These are phyloP conservation scores for Ophion obscuratus DNA, from an alignment of 2,888 invertebrate genomes.

Conservation along the genomic window DNA sequence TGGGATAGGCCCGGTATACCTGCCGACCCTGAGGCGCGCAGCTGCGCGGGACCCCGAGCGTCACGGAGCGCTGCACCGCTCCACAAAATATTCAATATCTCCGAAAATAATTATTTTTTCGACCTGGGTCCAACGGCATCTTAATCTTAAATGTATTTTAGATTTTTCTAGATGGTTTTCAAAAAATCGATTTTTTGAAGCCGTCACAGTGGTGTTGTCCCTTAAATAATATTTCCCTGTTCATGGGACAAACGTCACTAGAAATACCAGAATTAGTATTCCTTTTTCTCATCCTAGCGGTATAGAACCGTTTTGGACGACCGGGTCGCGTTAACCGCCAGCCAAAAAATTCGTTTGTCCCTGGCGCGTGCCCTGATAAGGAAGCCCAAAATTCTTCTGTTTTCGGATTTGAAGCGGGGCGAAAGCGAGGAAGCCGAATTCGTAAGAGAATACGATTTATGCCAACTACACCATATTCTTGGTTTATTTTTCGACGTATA, in stretches of 20 bases:
- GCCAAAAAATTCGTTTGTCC: constrained; percentile 64
- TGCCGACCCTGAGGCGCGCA: too few relatives aligned
- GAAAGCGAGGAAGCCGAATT: constrained; percentile 60
- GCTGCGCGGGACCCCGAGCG: too few relatives aligned
- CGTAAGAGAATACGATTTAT: constrained; percentile 29
- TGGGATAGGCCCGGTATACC: too few relatives aligned
- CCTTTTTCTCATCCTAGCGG: constrained; percentile 30
- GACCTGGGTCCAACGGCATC: too few relatives aligned
- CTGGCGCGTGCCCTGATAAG: constrained; percentile 63
- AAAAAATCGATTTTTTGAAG: too few relatives aligned
- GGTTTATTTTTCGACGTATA: not conserved
- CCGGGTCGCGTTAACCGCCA: constrained; percentile 48
- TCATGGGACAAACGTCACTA: not conserved
- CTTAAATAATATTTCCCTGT: not conserved
- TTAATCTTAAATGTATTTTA: too few relatives aligned
- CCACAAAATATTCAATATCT: too few relatives aligned
- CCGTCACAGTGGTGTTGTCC: too few relatives aligned
- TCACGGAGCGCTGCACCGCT: too few relatives aligned
- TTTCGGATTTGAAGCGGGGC: constrained; percentile 58
- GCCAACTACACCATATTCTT: not conserved
- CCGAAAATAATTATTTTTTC: too few relatives aligned
- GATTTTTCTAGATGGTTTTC: too few relatives aligned
- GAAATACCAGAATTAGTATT: not conserved
- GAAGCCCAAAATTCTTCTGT: constrained; percentile 59
- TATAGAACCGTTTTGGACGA: constrained; percentile 55